Conservation (phyloP, 30 jellyfish, hydroid and myxozoan species). For the Aurelia coerulea region DNA sequence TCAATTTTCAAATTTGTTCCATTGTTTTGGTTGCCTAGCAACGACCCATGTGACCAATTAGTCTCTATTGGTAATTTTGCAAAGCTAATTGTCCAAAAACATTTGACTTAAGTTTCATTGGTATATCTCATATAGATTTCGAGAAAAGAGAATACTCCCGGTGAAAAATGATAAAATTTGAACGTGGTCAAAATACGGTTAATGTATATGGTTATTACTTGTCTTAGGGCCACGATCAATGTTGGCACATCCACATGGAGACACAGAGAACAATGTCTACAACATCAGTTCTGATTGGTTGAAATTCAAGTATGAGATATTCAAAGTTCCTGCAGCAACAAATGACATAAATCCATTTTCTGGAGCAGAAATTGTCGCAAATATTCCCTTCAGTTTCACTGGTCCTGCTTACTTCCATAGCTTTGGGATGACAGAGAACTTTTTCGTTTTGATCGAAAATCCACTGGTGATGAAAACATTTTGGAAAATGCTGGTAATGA, state of each 20-base stretch:
- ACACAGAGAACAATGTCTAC: slow-evolving; percentile 30
- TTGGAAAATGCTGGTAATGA: slow-evolving; percentile 56
- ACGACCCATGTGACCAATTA: too few relatives aligned
- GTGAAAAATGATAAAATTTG: too few relatives aligned
- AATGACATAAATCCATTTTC: slow-evolving; percentile 28
- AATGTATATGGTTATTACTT: too few relatives aligned
- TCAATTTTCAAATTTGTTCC: too few relatives aligned
- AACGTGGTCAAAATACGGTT: too few relatives aligned
- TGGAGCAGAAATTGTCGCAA: slow-evolving; percentile 46
- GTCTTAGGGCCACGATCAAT: slow-evolving; percentile 60
- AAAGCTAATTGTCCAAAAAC: too few relatives aligned
- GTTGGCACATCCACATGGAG: slow-evolving; percentile 76
- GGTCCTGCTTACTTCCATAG: slow-evolving; percentile 77
- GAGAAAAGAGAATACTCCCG: too few relatives aligned
- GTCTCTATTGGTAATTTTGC: too few relatives aligned
- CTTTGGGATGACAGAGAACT: slow-evolving; percentile 73
- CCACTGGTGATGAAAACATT: slow-evolving; percentile 40
- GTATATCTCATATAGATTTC: too few relatives aligned
- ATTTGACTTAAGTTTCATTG: too few relatives aligned
- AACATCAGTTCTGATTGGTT: slow-evolving; percentile 26
- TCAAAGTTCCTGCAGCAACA: slow-evolving; percentile 47
- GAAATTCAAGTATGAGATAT: slow-evolving; percentile 34
- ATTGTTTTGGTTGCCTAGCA: too few relatives aligned
- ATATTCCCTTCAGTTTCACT: slow-evolving; percentile 50
- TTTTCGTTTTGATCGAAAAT: slow-evolving; percentile 67